Base-by-base conservation (phyloP, 2,888 invertebrate species). In the Mythimna impura region DNA sequence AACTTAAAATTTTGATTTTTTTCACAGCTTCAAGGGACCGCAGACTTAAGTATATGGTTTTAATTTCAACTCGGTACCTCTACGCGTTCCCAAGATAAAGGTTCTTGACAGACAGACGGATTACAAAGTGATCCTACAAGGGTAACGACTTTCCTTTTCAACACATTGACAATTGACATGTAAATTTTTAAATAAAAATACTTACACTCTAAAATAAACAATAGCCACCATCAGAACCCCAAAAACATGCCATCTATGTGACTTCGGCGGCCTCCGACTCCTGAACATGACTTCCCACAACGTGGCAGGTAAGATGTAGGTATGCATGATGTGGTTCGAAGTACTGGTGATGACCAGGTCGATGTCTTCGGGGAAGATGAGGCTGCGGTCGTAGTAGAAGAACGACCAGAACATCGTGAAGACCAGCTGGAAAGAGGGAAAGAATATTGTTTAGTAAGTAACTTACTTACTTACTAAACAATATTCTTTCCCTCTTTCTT, bases 271-370 rank as follows among this genome's bases (percentile, higher is more conserved):
- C 7, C 40, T 62, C 17, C 83, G 75, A 7, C 72, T 73, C 40
- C 79, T 73, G 22, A 83, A 81, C 57, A 84, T 47, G 3, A 81
- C 50, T n/a, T 87, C 87, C 83, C 83, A 81, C 7, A 88, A 0
- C 0, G 54, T 64, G 7, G 75, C 70, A 0, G 81, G 76, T 0
- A 83, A 0, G 50, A 88, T 84, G 1, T 47, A 69, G 0, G 85
- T 80, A 14, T 88, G 88, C 85, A 88, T 87, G 0, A 88, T 79
- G 34, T 88, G 87, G 74, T 88, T 88, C 0, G 86, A 87, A 0
- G 77, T 66, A 0, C 40, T 30, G 0, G 78, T 64, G 22, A 88
- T 78, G 8, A 81, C 86, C n/a, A 68, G 60, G 60, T 88, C 88
- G 0, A 87, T 69, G 22, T 81, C 81, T 1, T 60, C 63, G 0